Evolutionary conservation across 2,113 vertebrate genomes (phyloP).

Genomic region (Fukomys damarensis): DNA sequence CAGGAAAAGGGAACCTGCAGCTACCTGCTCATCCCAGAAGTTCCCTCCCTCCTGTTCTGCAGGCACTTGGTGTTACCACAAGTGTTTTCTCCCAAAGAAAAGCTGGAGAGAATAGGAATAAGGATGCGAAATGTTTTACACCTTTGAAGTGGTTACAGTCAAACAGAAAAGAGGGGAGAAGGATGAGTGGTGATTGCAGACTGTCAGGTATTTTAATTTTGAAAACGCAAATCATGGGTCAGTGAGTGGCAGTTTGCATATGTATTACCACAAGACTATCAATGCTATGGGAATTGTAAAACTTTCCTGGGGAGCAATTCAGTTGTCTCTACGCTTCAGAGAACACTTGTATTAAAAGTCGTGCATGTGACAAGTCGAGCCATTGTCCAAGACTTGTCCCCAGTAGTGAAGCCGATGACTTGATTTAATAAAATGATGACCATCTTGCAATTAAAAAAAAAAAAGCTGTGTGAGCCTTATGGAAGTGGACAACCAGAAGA

Average conservation of each 20-base stretch:
- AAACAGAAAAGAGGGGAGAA: neutral
- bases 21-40: neutral
- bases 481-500: neutral
- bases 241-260: neutral
- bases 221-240: conserved; percentile 33
- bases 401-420: neutral
- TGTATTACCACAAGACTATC: neutral
- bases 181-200: neutral
- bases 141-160: neutral
- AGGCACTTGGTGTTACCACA: neutral
- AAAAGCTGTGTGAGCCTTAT: neutral
- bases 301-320: neutral
- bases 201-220: neutral
- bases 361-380: neutral
- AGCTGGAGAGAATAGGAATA: neutral
- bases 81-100: neutral
- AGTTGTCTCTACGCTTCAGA: neutral
- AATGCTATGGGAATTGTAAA: neutral
- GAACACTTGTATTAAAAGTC: neutral
- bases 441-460: neutral
- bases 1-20: neutral
- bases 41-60: neutral
- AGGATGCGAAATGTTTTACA: neutral
- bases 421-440: conserved; percentile 1
- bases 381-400: neutral